Conservation (phyloP, 1,140 invertebrate species). For the Cryptotermes secundus region DNA sequence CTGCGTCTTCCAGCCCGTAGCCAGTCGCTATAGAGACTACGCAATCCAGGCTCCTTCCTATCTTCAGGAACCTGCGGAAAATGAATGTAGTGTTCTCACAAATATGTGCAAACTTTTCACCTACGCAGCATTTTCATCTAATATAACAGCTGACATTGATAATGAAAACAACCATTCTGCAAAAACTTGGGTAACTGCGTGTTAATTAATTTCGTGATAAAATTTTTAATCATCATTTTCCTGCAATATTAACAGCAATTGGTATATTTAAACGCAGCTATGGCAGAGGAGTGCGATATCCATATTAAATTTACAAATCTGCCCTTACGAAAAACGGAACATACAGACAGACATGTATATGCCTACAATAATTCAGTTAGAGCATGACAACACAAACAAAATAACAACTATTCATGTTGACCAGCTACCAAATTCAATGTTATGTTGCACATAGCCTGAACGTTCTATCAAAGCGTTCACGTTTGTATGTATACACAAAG, state of each 20-base stretch:
- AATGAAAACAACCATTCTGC: neutral
- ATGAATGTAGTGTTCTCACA: neutral
- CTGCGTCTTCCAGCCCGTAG: too few species aligned
- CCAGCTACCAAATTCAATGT: constrained; percentile 16
- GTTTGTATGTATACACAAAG: constrained; percentile 31
- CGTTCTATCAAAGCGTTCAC: constrained; percentile 27
- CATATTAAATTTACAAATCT: neutral
- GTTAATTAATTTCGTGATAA: neutral
- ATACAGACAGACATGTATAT: neutral
- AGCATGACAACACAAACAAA: constrained; percentile 8
- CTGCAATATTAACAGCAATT: neutral
- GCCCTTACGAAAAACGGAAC: neutral
- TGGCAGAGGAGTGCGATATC: neutral
- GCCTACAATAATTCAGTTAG: constrained; percentile 3
- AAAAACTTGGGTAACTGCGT: neutral
- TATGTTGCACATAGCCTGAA: constrained; percentile 14
- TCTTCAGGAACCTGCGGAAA: neutral
- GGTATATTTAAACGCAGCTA: too few species aligned
- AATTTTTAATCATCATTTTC: neutral
- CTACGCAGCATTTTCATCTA: neutral
- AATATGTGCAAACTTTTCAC: neutral
- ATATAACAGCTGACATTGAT: neutral
- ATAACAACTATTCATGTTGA: constrained; percentile 18
- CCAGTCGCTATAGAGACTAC: too few species aligned
- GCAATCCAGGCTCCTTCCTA: too few species aligned